phyloP scores from a whole-genome alignment of 2,888 invertebrate species.

The Polydesmus complanatus region DNA sequence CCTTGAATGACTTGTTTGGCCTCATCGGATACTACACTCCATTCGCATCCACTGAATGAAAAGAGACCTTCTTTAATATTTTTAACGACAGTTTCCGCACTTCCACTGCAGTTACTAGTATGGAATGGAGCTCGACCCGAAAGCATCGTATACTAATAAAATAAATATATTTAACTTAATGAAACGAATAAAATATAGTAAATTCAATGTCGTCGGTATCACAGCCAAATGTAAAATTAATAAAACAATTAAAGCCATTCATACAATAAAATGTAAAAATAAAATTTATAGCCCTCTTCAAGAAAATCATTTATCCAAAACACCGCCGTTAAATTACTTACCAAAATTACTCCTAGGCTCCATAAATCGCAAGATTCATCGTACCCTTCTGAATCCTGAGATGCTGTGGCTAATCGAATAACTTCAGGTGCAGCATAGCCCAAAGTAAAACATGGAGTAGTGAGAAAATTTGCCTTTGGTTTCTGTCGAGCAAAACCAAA shows the following conservation, averaged over 20 bases:
- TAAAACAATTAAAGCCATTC: slow-evolving; percentile 11
- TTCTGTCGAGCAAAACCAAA: slow-evolving; percentile 86
- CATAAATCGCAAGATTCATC: slow-evolving; percentile 89
- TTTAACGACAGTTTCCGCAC: slow-evolving; percentile 58
- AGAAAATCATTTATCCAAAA: slow-evolving; percentile 1
- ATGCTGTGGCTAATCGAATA: slow-evolving; percentile 44
- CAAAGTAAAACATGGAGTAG: slow-evolving; percentile 84
- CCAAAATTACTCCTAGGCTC: slow-evolving; percentile 86
- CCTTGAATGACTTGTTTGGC: slow-evolving; percentile 59
- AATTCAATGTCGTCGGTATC: background rate
- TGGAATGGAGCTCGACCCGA: slow-evolving; percentile 81
- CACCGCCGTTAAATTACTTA: slow-evolving; percentile 31
- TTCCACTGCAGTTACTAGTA: slow-evolving; percentile 49
- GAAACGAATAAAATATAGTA: background rate
- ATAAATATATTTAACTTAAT: slow-evolving; percentile 3
- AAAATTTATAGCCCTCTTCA: too few relatives aligned
- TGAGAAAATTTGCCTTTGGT: slow-evolving; percentile 42
- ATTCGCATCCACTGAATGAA: slow-evolving; percentile 53
- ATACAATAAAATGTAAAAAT: too few relatives aligned
- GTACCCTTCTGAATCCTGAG: slow-evolving; percentile 46
- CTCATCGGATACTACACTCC: slow-evolving; percentile 55
- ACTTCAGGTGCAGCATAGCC: slow-evolving; percentile 95
- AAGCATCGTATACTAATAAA: slow-evolving; percentile 59
- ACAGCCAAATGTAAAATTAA: background rate
- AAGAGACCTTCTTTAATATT: slow-evolving; percentile 66